Percentiles rank a stretch among this genome's conserved stretches.
Conservation (phyloP, 2,888 invertebrate genomes). For the Ectemnius cavifrons region DNA sequence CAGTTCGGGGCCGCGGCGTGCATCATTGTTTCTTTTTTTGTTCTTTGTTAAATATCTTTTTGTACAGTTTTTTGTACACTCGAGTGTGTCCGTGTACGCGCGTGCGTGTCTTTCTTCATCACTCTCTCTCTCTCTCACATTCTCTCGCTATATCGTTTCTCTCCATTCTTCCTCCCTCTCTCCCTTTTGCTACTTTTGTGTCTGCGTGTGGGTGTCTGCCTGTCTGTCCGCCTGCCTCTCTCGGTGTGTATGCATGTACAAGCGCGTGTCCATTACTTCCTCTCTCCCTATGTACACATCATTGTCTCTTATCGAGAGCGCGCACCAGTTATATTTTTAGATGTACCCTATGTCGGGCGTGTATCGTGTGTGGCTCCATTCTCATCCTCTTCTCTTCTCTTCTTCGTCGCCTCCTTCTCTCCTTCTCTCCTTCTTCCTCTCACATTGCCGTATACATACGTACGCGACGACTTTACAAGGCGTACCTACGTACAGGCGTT, state of each 20-base stretch:
- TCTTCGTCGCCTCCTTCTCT: neutral
- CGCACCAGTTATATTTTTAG: conserved; percentile 29
- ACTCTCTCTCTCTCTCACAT: conserved; percentile 21
- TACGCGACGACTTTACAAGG: conserved; percentile 12
- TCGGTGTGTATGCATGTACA: conserved; percentile 8
- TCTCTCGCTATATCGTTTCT: conserved; percentile 13
- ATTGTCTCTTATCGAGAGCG: conserved; percentile 37
- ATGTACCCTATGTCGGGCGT: conserved; percentile 15
- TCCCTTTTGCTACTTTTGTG: conserved; percentile 1
- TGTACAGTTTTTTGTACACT: conserved; percentile 73
- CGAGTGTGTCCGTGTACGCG: conserved; percentile 62
- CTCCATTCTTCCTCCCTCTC: conserved; percentile 28
- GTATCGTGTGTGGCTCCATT: conserved; percentile 26
- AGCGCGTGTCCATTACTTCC: conserved; percentile 31
- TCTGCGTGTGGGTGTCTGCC: conserved; percentile 24
- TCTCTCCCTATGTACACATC: conserved; percentile 45
- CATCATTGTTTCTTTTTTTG: conserved; percentile 63
- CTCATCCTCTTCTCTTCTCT: conserved; percentile 6
- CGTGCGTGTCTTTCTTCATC: conserved; percentile 58
- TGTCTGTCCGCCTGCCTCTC: no score
- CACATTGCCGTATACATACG: conserved; percentile 20
- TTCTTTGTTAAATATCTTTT: conserved; percentile 63
- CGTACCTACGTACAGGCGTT: conserved; percentile 5
- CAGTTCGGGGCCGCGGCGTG: conserved; percentile 66
- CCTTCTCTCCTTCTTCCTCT: conserved; percentile 10